Percentiles rank a stretch among this genome's conserved stretches.
Evolutionary conservation across 2,888 invertebrate species (phyloP).

Genomic region (Nymphalis polychloros): DNA sequence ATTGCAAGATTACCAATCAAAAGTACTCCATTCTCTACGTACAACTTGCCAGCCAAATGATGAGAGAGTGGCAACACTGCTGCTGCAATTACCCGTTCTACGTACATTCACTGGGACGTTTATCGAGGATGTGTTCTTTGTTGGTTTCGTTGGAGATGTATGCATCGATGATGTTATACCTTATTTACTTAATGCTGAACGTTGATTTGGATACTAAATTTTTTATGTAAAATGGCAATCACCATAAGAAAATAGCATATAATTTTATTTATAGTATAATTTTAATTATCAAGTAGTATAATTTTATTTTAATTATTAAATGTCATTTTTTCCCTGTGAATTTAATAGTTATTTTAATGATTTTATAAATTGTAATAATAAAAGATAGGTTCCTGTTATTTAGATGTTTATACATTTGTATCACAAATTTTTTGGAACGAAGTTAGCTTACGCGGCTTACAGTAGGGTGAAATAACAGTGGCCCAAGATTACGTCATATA

Average conservation of each 20-base stretch:
- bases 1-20: constrained; percentile 74
- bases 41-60: constrained; percentile 55
- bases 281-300: not conserved
- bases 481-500: too few relatives aligned
- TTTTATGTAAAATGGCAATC: not conserved
- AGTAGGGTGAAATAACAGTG: not conserved
- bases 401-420: not conserved
- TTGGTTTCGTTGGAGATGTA: constrained; percentile 94
- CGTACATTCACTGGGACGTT: constrained; percentile 87
- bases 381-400: constrained; percentile 1
- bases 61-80: constrained; percentile 82
- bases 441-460: too few relatives aligned
- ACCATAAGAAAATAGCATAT: not conserved
- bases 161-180: constrained; percentile 98
- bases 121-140: constrained; percentile 95
- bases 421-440: not conserved
- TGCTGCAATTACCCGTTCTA: constrained; percentile 87
- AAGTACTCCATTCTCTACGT: constrained; percentile 74
- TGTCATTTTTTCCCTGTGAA: too few relatives aligned
- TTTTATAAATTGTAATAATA: not conserved
- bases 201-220: constrained; percentile 32
- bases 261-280: not conserved
- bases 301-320: too few relatives aligned
- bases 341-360: too few relatives aligned
- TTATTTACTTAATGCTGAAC: constrained; percentile 86